Base-by-base conservation (phyloP, 2,888 invertebrate genomes). In the Dasypolia templi region DNA sequence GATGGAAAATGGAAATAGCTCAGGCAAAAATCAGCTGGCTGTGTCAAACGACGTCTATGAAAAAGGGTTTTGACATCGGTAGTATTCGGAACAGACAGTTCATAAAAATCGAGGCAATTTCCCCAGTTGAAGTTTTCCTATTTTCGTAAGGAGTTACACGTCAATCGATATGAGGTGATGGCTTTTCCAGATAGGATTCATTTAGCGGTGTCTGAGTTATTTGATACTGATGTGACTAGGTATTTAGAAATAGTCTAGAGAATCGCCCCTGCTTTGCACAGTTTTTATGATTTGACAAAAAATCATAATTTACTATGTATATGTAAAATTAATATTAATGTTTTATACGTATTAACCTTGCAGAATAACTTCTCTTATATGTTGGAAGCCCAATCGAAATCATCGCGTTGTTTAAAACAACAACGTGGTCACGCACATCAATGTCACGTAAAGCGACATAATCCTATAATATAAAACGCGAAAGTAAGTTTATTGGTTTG, bases 41-140 rank as follows among this genome's bases (percentile, higher is more conserved):
- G 68, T 64, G 68, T 78, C 53, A 55, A 82, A 79, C 73, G 72
- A 70, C 70, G 75, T 66, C 85, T 62, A 67, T 74, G 82, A 86
- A 84, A 86, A 86, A 84, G 82, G 72, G 82, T 82, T 84, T 64
- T 79, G 79, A 84, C 75, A 69, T 77, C 72, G 51, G 72, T 72
- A 70, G 51, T 70, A 32, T 70, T 72, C n/a, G 72, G 64, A 65
- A 72, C 53, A 68, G 85, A 82, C 67, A 77, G 69, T 72, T 79
- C 82, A 86, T 79, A 85, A 82, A 86, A 85, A 85, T 77, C 67
- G 75, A 62, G 29, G 64, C 62, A 72, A 82, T 86, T 72, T 82
- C 63, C 65, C 42, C 61, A 71, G 67, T 72, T 63, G 26, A 35
- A 61, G 55, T 58, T 61, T 83, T 75, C 69, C 29, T 46, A 59